A percentile compares a stretch with the other conserved stretches of the same genome.
Conservation (phyloP, 1,140 invertebrate species). For the Armadillidium nasatum region DNA sequence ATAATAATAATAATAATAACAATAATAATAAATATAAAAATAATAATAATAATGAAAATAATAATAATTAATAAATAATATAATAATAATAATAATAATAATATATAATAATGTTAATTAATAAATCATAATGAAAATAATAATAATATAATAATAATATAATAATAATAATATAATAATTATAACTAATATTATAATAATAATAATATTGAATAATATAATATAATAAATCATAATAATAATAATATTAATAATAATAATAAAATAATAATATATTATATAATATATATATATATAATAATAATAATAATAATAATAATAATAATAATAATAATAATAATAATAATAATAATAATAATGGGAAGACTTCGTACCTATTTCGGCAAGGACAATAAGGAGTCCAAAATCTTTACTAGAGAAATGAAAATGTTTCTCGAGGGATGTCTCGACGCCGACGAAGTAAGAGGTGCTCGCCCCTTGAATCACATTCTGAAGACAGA, state of each 20-base stretch:
- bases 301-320: background rate
- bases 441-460: conserved; percentile 41
- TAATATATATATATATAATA: background rate
- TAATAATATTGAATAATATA: too few relatives aligned
- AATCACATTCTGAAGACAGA: conserved; percentile 26
- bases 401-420: conserved; percentile 39
- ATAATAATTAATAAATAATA: too few relatives aligned
- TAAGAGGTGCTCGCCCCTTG: conserved; percentile 39
- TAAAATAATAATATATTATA: background rate
- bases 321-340: background rate
- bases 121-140: background rate
- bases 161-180: background rate
- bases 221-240: too few relatives aligned
- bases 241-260: too few relatives aligned
- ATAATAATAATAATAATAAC: too few relatives aligned
- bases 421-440: conserved; percentile 44
- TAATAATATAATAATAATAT: background rate
- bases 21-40: too few relatives aligned
- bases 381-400: conserved; percentile 35
- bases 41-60: too few relatives aligned
- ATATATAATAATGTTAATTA: too few relatives aligned
- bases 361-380: conserved; percentile 26
- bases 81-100: too few relatives aligned
- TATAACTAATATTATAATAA: background rate
- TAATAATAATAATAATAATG: background rate